Evolutionary conservation across 2,888 invertebrate species (phyloP), one percentile per base, ranked within the genome.

Genomic region (Netelia melanura): DNA sequence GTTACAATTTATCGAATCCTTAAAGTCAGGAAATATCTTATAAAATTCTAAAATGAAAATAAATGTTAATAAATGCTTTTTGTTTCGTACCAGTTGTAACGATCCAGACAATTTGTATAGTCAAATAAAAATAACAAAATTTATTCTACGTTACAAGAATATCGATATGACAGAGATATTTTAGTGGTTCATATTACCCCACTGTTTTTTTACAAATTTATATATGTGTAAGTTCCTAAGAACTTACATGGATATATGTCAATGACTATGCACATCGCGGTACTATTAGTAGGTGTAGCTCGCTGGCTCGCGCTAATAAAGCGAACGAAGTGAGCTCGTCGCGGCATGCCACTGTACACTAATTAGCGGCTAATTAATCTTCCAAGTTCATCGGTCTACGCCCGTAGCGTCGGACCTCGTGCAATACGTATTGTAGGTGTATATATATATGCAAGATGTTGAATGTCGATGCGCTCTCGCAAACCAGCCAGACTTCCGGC

Each of bases 291-390:
- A 56, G 72, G 64, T 56, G 67, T 76, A 70, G n/a, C 71, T 80
- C 68, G 77, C 64, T 77, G 67, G 68, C 76, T 70, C 62, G 38
- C 54, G 82, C 84, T 85, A 86, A 85, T 85, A 83, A 76, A 65
- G 70, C 71, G 76, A 71, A 52, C 62, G 2, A 43, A 58, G 48
- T 25, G 67, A 58, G 65, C 72, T 52, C 82, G 48, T 68, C 71
- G 58, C 81, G 64, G 72, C 77, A 62, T 81, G 81, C 84, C 84
- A 84, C 78, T 71, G 81, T 80, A 80, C 61, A 82, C 83, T 85
- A 88, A 86, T 87, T 87, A 86, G 87, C 80, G 64, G 81, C 83
- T 84, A 87, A 87, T 88, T 86, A 84, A 86, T 87, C 77, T 78
- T 80, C 68, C 86, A 82, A 84, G 86, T 84, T 81, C 81, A 83